A percentile compares a stretch with the other conserved stretches of the same genome.
phyloP scores from a whole-genome alignment of 2,888 invertebrate species.

The Archips crataeganus region DNA sequence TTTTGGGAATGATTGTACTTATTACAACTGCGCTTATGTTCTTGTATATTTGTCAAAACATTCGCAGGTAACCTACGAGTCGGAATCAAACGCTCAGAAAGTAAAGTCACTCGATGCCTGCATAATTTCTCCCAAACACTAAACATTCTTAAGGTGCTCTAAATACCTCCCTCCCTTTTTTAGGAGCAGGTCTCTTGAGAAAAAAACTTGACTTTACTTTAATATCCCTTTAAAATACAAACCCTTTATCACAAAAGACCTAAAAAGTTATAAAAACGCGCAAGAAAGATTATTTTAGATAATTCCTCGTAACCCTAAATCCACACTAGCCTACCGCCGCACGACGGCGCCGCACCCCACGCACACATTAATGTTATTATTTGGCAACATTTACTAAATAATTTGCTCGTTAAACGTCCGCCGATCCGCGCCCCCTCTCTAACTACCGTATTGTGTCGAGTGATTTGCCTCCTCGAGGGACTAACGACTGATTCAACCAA shows the following conservation, averaged over 20 bases:
- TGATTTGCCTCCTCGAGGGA: conserved; percentile 68
- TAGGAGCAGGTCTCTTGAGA: too few species aligned
- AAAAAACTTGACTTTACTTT: too few species aligned
- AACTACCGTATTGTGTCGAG: conserved; percentile 80
- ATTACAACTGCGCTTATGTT: too few species aligned
- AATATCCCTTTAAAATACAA: too few species aligned
- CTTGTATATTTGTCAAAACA: too few species aligned
- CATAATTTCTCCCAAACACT: too few species aligned
- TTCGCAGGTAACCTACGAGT: too few species aligned
- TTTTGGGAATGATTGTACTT: too few species aligned
- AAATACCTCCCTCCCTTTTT: too few species aligned
- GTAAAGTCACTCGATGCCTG: too few species aligned
- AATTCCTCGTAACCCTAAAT: not conserved
- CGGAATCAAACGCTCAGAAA: too few species aligned
- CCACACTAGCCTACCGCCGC: conserved; percentile 20
- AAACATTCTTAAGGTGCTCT: too few species aligned
- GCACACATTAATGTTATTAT: conserved; percentile 82
- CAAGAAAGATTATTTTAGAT: not conserved
- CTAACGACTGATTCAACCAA: conserved; percentile 76
- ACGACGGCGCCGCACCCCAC: conserved; percentile 52
- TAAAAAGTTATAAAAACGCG: not conserved
- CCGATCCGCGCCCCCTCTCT: conserved; percentile 70
- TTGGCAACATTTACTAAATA: conserved; percentile 86
- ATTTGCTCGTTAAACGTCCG: conserved; percentile 84
- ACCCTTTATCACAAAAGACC: not conserved